Percentiles rank a stretch among this genome's conserved stretches.
Evolutionary conservation across 1,140 invertebrate species (phyloP).

Genomic region (Saccostrea cuccullata): DNA sequence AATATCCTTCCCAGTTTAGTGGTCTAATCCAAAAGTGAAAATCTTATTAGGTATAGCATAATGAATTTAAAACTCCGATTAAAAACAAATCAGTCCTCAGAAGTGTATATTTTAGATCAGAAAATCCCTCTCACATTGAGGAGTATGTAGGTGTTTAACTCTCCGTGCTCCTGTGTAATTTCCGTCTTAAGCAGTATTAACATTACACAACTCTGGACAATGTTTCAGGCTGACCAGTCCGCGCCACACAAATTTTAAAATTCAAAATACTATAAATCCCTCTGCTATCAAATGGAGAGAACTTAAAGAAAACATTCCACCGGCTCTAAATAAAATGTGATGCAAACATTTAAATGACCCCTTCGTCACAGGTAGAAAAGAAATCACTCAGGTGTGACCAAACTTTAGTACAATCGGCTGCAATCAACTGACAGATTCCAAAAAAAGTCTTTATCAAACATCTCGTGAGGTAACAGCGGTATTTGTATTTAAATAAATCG

Average conservation of each 20-base stretch:
- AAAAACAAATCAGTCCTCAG: background rate
- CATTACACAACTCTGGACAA: background rate
- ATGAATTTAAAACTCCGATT: constrained; percentile 18
- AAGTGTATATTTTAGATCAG: background rate
- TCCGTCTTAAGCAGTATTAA: background rate
- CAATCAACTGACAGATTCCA: background rate
- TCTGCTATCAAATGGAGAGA: background rate
- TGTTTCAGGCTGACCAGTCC: background rate
- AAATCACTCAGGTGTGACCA: constrained; percentile 9
- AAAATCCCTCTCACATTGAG: background rate
- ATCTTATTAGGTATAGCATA: constrained; percentile 21
- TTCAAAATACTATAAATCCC: constrained; percentile 14
- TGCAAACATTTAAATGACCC: constrained; percentile 33
- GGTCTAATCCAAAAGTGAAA: background rate
- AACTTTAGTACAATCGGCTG: constrained; percentile 18
- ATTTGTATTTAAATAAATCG: background rate
- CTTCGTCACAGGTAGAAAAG: background rate
- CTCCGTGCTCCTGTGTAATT: background rate
- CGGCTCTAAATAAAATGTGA: constrained; percentile 11
- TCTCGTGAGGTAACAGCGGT: constrained; percentile 2
- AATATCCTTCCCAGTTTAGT: background rate
- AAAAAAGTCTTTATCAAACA: constrained; percentile 7
- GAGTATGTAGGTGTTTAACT: background rate
- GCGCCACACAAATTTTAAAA: background rate
- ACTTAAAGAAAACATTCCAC: background rate